Evolutionary conservation across 1,140 invertebrate genomes (phyloP), one percentile per base, ranked within the genome.

Genomic region (Metopolophium dirhodum): DNA sequence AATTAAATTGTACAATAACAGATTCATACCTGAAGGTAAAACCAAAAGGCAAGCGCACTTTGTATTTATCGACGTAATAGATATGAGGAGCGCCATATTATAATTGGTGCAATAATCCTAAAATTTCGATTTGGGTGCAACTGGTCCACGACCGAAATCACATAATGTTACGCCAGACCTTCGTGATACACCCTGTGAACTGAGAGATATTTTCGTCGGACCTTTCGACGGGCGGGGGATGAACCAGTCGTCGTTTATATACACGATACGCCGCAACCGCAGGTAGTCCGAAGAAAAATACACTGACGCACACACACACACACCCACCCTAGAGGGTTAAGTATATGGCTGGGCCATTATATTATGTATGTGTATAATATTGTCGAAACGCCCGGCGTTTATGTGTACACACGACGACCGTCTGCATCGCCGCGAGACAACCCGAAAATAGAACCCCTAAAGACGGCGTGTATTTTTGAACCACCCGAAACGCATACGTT

Each of bases 401-500:
- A 30, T 77, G 41, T 85, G 37, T 45, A 7, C 22, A 85, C 37
- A 26, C 41, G 83, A 26, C 37, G 83, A 85, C 37, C 83, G 83
- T 45, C 83, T 45, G 83, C 30, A 9, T 77, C 3, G 61, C 61
- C 61, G 83, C 22, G 37, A 85, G 37, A 85, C 83, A 35, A 77
- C 85, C 45, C 45, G 30, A 87, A 87, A 87, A 87, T 87, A 87
- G 86, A 49, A 87, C 26, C 86, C 86, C 23, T 26, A 26, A 47
- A 49, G 30, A 51, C 47, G 47, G 30, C 85, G 35, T 0, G 2
- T 83, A 41, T 77, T 77, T 77, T n/a, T 77, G 61, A 77, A 77
- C 61, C 30, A 77, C 61, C 30, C 61, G 30, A 77, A 77, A 77
- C 30, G 14, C 57, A 61, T 37, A 85, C 37, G 83, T 85, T 77